Percentiles rank a stretch among this genome's conserved stretches.
phyloP scores from a whole-genome alignment of 1,140 invertebrate genomes.

The Bombyx mori region ASM3026992v2 NC_085121.1:4654001-4654500 shows the following conservation, averaged over 20 bases:
- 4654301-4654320: no score
- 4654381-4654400: no score
- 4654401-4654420: no score
- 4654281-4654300: conserved; percentile 72
- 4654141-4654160: conserved; percentile 51
- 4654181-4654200: conserved; percentile 70
- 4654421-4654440: no score
- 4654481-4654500: no score
- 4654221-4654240: conserved; percentile 83
- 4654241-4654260: conserved; percentile 79
- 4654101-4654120: conserved; percentile 56
- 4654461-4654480: no score
- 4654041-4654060: conserved; percentile 6
- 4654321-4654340: no score
- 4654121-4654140: conserved; percentile 67
- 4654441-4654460: no score
- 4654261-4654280: conserved; percentile 76
- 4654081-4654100: conserved; percentile 63
- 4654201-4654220: conserved; percentile 83
- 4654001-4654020: no score
- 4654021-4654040: no score
- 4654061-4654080: conserved; percentile 34
- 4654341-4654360: no score
- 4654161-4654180: conserved; percentile 60
- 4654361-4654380: no score